These are phyloP conservation scores for Chymomyza amoena DNA, from an alignment of 2,888 invertebrate species.

Conservation along the genomic window DNA sequence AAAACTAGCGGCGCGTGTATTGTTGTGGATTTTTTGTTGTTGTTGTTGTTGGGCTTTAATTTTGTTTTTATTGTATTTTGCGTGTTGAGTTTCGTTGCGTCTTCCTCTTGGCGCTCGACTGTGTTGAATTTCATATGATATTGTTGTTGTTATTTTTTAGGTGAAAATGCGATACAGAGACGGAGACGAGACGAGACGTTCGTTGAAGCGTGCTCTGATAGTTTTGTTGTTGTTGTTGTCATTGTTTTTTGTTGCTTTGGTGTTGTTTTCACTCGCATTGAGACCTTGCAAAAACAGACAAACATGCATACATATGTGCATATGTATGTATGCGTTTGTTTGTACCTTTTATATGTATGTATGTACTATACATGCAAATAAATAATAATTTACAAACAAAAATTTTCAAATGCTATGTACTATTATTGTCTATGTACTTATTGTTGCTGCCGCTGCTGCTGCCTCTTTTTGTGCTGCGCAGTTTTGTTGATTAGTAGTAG, in stretches of 20 bases:
- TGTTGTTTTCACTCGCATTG: not conserved
- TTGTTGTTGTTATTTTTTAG: conserved; percentile 16
- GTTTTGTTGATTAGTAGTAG: conserved; percentile 27
- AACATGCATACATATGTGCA: not conserved
- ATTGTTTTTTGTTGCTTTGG: not conserved
- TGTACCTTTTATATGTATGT: too few relatives aligned
- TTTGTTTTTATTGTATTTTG: conserved; percentile 22
- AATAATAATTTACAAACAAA: not conserved
- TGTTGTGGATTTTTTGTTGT: conserved; percentile 5
- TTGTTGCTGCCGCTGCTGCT: conserved; percentile 9
- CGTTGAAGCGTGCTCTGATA: conserved; percentile 2
- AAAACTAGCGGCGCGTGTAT: conserved; percentile 18
- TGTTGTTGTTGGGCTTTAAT: conserved; percentile 27
- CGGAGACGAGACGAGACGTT: not conserved
- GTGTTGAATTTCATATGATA: conserved; percentile 1
- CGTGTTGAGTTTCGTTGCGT: conserved; percentile 38
- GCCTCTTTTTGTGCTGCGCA: conserved; percentile 1
- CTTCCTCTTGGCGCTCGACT: conserved; percentile 22
- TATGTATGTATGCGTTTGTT: not conserved
- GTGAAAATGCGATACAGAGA: not conserved
- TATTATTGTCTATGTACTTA: not conserved
- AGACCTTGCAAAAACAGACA: not conserved
- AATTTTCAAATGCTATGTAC: not conserved
- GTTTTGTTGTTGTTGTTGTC: not conserved
- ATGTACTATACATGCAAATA: not conserved